These are phyloP conservation scores for Dolichoris vasculosae DNA, from an alignment of 1,140 invertebrate species.

Conservation along the genomic window DNA sequence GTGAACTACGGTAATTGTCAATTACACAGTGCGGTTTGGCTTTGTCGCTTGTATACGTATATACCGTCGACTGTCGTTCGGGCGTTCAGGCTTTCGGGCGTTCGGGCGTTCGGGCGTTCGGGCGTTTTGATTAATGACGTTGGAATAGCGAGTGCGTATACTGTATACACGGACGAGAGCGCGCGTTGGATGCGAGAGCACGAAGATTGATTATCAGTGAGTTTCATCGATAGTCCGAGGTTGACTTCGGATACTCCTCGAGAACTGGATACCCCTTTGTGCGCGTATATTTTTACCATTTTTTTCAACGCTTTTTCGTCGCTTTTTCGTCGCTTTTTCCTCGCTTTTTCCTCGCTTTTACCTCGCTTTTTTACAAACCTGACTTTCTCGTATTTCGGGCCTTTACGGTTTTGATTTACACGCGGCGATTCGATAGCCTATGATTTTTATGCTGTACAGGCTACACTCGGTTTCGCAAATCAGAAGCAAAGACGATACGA, in stretches of 20 bases:
- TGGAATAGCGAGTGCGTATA: slow-evolving; percentile 8
- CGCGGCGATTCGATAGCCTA: neutral
- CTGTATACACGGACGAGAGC: neutral
- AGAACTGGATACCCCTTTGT: slow-evolving; percentile 33
- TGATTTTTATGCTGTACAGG: neutral
- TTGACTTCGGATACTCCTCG: slow-evolving; percentile 3
- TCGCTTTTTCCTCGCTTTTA: neutral
- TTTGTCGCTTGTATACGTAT: neutral
- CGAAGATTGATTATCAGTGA: slow-evolving; percentile 38
- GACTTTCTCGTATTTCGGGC: slow-evolving; percentile 8
- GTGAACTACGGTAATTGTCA: slow-evolving; percentile 41
- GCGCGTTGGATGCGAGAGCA: neutral
- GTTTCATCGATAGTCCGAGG: slow-evolving; percentile 23
- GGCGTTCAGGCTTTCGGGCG: slow-evolving; percentile 28
- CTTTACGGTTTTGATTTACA: slow-evolving; percentile 26
- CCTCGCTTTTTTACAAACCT: neutral
- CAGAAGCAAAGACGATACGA: neutral
- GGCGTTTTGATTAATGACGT: slow-evolving; percentile 42
- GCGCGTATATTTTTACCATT: neutral
- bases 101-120: slow-evolving; percentile 37
- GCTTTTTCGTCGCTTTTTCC: neutral
- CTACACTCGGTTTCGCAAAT: neutral
- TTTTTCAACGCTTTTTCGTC: neutral
- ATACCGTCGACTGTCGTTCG: slow-evolving; percentile 5
- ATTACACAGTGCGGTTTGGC: slow-evolving; percentile 35